Conservation (phyloP, 2,888 invertebrate genomes). For the Leptinotarsa tumamoca region DNA sequence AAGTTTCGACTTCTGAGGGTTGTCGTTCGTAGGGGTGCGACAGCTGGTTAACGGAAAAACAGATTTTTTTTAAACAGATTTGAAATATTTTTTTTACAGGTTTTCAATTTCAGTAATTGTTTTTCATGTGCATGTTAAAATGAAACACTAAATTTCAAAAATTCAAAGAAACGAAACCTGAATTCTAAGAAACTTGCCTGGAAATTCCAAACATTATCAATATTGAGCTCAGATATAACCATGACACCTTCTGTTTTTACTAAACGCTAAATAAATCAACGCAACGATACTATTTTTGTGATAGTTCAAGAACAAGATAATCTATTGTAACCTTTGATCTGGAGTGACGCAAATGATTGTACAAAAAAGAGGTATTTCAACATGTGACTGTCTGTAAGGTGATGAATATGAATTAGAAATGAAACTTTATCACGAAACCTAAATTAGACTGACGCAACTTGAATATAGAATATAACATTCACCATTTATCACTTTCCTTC, state of each 20-base stretch:
- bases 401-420: constrained; percentile 2
- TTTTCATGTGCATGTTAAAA: no score
- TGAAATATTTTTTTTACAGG: no score
- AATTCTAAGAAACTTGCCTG: background rate
- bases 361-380: constrained; percentile 1
- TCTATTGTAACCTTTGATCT: constrained; percentile 10
- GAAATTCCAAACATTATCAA: background rate
- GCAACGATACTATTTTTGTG: background rate
- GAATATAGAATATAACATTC: background rate
- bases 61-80: no score
- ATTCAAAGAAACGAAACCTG: no score
- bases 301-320: background rate
- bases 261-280: background rate
- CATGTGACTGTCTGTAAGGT: constrained; percentile 14
- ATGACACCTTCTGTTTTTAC: background rate
- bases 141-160: no score
- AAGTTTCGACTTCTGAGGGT: no score
- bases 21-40: no score
- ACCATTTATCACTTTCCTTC: no score
- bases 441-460: background rate
- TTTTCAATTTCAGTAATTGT: no score
- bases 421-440: background rate
- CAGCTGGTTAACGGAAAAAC: no score
- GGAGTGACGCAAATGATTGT: background rate
- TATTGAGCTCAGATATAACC: background rate